These are phyloP conservation scores for Pogonophryne albipinna DNA, from an alignment of 2,797 vertebrate genomes.

Conservation along the genomic window DNA sequence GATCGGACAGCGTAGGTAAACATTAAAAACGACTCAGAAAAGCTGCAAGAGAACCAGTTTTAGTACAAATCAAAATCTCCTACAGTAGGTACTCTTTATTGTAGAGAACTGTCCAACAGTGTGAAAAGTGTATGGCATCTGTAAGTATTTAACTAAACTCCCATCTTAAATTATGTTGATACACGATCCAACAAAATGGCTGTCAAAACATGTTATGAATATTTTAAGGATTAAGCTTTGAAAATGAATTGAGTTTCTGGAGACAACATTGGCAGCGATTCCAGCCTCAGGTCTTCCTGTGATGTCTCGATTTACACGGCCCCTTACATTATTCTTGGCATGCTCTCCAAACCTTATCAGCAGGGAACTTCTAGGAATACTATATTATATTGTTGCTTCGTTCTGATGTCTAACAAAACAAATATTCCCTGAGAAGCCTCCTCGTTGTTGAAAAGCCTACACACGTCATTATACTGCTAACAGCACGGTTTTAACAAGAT, in stretches of 20 bases:
- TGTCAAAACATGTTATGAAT: not conserved
- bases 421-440: conserved; percentile 22
- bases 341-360: not conserved
- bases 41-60: too few relatives aligned
- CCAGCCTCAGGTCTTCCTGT: not conserved
- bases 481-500: not conserved
- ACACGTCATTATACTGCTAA: conserved; percentile 24
- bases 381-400: not conserved
- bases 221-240: too few relatives aligned
- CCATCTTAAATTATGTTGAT: not conserved
- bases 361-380: not conserved
- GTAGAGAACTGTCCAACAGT: too few relatives aligned
- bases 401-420: conserved; percentile 3
- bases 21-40: not conserved
- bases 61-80: too few relatives aligned
- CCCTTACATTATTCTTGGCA: not conserved
- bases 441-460: conserved; percentile 42
- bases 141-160: not conserved
- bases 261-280: conserved; percentile 7
- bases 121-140: not conserved
- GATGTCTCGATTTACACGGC: too few relatives aligned
- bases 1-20: not conserved
- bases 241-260: too few relatives aligned
- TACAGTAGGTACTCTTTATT: too few relatives aligned
- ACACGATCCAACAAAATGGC: not conserved